Evolutionary conservation across 2,888 invertebrate species (phyloP).

Genomic region (Argyresthia albistria): DNA sequence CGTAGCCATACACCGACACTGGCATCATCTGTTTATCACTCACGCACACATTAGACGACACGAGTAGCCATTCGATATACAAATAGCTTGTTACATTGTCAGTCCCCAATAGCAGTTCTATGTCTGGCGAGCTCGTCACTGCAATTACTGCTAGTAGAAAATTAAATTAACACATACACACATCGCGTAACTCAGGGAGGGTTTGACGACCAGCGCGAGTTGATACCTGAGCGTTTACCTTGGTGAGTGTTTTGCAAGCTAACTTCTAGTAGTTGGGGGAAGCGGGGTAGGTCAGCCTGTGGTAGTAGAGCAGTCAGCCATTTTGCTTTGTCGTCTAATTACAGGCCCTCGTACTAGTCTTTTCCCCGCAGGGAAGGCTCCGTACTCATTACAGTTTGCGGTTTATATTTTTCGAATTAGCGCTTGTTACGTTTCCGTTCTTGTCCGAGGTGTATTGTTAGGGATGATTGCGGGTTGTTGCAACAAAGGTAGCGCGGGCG

Average conservation of each 20-base stretch:
- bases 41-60: slow-evolving; percentile 12
- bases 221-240: slow-evolving; percentile 19
- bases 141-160: slow-evolving; percentile 66
- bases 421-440: slow-evolving; percentile 60
- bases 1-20: no score
- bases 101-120: slow-evolving; percentile 27
- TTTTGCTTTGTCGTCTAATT: slow-evolving; percentile 64
- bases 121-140: slow-evolving; percentile 31
- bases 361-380: slow-evolving; percentile 59
- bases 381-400: slow-evolving; percentile 51
- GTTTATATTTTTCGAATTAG: slow-evolving; percentile 69
- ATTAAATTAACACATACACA: slow-evolving; percentile 71
- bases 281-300: slow-evolving; percentile 10
- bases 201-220: slow-evolving; percentile 29
- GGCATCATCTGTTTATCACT: no score
- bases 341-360: slow-evolving; percentile 49
- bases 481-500: neutral
- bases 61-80: slow-evolving; percentile 33
- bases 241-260: neutral
- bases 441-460: slow-evolving; percentile 46
- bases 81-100: slow-evolving; percentile 49
- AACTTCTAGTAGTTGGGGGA: neutral
- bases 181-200: slow-evolving; percentile 42
- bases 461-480: slow-evolving; percentile 31
- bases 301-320: slow-evolving; percentile 49